A percentile compares a stretch with the other conserved stretches of the same genome.
phyloP scores from a whole-genome alignment of 2,888 invertebrate genomes.

The Aspidiotus destructor region DNA sequence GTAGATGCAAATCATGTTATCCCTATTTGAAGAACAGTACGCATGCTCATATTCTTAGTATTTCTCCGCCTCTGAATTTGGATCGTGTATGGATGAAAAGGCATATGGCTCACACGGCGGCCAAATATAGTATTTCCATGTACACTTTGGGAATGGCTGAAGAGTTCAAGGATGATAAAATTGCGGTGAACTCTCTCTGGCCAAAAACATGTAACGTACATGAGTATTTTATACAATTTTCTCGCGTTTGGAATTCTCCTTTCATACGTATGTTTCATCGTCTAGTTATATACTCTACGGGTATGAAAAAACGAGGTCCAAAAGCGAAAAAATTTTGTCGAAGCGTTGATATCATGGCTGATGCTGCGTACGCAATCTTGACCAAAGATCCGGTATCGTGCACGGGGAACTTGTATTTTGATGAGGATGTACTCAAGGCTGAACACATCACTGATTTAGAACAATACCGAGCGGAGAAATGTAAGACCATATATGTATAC shows the following conservation, averaged over 20 bases:
- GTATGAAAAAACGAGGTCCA: constrained; percentile 66
- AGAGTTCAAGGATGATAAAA: constrained; percentile 69
- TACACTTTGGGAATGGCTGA: constrained; percentile 91
- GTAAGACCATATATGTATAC: constrained; percentile 43
- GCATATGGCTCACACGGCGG: constrained; percentile 93
- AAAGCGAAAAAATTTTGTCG: constrained; percentile 57
- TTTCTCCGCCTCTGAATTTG: constrained; percentile 88
- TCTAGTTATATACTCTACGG: constrained; percentile 44
- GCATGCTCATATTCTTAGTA: constrained; percentile 90
- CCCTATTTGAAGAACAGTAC: constrained; percentile 74
- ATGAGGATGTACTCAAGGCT: constrained; percentile 71
- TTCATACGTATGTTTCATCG: no score
- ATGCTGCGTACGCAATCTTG: constrained; percentile 79
- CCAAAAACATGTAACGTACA: constrained; percentile 64
- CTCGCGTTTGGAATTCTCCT: no score
- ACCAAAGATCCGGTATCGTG: constrained; percentile 59
- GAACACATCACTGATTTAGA: constrained; percentile 74
- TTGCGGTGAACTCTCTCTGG: constrained; percentile 96
- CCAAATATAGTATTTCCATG: constrained; percentile 98
- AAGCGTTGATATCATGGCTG: constrained; percentile 74
- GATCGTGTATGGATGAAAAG: constrained; percentile 77
- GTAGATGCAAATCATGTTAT: constrained; percentile 76
- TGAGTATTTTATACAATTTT: no score
- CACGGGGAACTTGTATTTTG: constrained; percentile 84
- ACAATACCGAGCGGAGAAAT: constrained; percentile 72